A percentile compares a stretch with the other conserved stretches of the same genome.
Conservation (phyloP, 2,113 vertebrate species). For the Chroicocephalus ridibundus region DNA sequence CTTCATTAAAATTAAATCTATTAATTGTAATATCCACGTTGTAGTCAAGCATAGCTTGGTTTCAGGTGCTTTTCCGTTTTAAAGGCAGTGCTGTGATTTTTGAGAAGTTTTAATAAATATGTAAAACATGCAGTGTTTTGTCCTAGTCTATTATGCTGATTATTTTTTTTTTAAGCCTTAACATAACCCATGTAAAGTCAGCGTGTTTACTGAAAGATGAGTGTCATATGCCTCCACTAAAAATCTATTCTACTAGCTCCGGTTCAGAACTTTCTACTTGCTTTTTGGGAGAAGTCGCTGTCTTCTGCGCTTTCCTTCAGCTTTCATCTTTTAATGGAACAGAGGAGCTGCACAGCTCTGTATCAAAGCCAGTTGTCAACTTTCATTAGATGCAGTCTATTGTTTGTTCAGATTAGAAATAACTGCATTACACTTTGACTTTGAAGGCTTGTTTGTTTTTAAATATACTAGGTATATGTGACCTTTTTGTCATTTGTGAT, state of each 20-base stretch:
- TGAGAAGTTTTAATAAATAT: background rate
- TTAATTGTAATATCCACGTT: background rate
- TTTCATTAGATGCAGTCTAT: conserved; percentile 51
- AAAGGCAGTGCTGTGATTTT: background rate
- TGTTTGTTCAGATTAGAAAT: conserved; percentile 64
- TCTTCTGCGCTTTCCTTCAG: conserved; percentile 36
- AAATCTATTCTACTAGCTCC: background rate
- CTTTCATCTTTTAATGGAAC: conserved; percentile 55
- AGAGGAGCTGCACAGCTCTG: conserved; percentile 50
- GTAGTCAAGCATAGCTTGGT: background rate
- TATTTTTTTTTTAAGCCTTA: background rate
- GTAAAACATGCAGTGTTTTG: background rate
- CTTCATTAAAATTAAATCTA: background rate
- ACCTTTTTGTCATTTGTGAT: conserved; percentile 57
- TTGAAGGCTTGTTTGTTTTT: conserved; percentile 57
- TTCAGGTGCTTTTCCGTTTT: background rate
- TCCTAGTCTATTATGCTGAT: background rate
- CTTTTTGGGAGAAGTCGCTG: background rate
- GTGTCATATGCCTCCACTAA: background rate
- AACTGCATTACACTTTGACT: conserved; percentile 61
- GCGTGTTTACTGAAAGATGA: background rate
- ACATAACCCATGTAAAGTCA: background rate
- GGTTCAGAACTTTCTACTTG: conserved; percentile 52
- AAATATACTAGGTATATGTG: conserved; percentile 32
- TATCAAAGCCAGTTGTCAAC: conserved; percentile 66